Evolutionary conservation across 2,113 vertebrate genomes (phyloP).

Genomic region (Piprites chloris): DNA sequence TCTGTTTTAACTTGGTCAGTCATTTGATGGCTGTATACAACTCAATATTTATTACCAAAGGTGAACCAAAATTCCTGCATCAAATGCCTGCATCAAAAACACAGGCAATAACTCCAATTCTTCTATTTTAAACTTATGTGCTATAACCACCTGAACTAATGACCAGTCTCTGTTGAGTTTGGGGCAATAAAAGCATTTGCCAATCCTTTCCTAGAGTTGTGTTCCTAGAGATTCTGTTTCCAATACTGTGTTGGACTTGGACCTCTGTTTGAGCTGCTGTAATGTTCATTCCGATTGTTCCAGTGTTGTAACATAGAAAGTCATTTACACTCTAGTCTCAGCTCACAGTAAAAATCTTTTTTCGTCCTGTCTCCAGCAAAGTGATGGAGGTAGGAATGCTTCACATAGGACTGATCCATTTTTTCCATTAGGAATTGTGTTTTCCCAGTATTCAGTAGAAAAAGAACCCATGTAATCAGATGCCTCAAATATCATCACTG

Average conservation of each 20-base stretch:
- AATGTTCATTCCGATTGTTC: neutral
- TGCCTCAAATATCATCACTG: neutral
- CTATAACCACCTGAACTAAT: neutral
- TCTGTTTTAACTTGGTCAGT: neutral
- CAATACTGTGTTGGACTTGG: neutral
- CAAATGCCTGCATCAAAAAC: neutral
- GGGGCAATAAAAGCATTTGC: neutral
- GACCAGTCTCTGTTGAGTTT: neutral
- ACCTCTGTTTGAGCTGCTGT: neutral
- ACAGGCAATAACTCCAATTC: neutral
- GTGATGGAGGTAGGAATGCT: neutral
- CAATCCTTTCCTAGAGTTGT: neutral
- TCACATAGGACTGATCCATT: neutral
- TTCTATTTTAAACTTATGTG: neutral
- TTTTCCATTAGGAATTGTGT: neutral
- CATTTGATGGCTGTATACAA: neutral
- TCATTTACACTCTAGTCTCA: neutral
- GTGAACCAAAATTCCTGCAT: neutral
- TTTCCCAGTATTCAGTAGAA: neutral
- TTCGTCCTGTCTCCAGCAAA: neutral
- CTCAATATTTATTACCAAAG: neutral
- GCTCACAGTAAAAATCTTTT: neutral
- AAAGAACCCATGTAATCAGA: neutral
- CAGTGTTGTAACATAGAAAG: fast-evolving
- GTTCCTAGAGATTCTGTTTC: neutral